Evolutionary conservation across 2,888 invertebrate genomes (phyloP).

Genomic region (Syrphus vitripennis): DNA sequence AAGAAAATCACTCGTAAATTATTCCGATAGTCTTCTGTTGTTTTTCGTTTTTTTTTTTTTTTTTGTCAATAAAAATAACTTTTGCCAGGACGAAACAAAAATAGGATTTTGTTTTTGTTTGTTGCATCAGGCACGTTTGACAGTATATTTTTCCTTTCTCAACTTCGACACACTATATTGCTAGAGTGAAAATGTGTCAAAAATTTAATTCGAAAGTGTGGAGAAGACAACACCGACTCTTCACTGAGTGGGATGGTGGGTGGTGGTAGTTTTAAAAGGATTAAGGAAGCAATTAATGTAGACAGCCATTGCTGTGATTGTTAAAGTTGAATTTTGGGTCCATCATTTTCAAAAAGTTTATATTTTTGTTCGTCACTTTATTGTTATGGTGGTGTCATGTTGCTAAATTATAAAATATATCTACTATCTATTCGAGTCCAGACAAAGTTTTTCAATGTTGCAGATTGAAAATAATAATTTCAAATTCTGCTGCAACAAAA

Average conservation of each 20-base stretch:
- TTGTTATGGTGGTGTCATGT: constrained; percentile 5
- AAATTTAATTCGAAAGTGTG: constrained; percentile 35
- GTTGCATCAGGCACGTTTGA: constrained; percentile 63
- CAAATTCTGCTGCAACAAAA: background rate
- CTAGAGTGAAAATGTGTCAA: constrained; percentile 41
- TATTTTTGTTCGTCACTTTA: constrained; percentile 45
- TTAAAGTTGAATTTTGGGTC: constrained; percentile 20
- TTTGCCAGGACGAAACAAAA: constrained; percentile 21
- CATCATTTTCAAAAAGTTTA: constrained; percentile 9
- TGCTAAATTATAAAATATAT: too few species aligned
- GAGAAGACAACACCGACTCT: background rate
- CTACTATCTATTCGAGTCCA: background rate
- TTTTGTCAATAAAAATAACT: constrained; percentile 14
- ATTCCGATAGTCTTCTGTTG: constrained; percentile 6
- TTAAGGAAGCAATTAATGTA: constrained; percentile 65
- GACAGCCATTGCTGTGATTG: background rate
- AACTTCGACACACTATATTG: background rate
- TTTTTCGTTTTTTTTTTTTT: background rate
- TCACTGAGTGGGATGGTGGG: background rate
- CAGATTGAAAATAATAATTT: background rate
- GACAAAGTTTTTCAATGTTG: constrained; percentile 3
- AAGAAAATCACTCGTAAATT: constrained; percentile 58
- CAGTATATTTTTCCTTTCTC: background rate
- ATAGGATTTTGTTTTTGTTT: constrained; percentile 42
- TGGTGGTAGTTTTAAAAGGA: constrained; percentile 40